Base-by-base conservation (phyloP, 2,888 invertebrate genomes). In the Drosophila maculinotata region DNA sequence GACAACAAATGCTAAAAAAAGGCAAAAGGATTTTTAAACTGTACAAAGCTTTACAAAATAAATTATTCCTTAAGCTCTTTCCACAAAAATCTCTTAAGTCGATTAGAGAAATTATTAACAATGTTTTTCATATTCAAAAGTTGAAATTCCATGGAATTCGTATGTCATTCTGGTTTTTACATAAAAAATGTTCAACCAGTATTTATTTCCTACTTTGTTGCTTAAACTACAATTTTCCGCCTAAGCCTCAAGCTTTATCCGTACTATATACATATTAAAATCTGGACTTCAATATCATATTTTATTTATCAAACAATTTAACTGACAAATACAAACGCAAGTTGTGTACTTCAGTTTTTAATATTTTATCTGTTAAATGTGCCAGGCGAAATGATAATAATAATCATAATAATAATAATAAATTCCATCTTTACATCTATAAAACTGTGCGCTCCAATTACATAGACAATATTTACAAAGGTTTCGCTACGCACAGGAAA, bases 391-490 rank as follows among this genome's bases (percentile, higher is more conserved):
- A n/a, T n/a, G n/a, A n/a, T n/a, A 36, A 33, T 48, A 35, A 31
- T 28, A 52, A 49, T 49, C 36, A 49, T 60, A 49, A 51, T 53
- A 30, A 58, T 38, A 49, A 48, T 59, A 52, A n/a, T n/a, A n/a
- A n/a, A 59, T 68, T 56, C 6, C 41, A 49, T 45, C 36, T 69
- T 53, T 57, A 28, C 45, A 53, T 49, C 56, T 23, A 69, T 69
- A 75, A 57, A 57, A 65, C 66, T 65, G 42, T 38, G 39, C 47
- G 69, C 69, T 80, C 73, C 84, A 86, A 86, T 80, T 83, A 83
- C 84, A 70, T 74, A 35, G 67, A 59, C 75, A 76, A 76, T 74
- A 76, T 80, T 80, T 80, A 73, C 75, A 75, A 78, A 75, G 45
- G 65, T 49, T 70, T 47, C n/a, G 54, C 54, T 33, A 62, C 65